phyloP scores from a whole-genome alignment of 2,113 vertebrate species.

The Elachura formosa region DNA sequence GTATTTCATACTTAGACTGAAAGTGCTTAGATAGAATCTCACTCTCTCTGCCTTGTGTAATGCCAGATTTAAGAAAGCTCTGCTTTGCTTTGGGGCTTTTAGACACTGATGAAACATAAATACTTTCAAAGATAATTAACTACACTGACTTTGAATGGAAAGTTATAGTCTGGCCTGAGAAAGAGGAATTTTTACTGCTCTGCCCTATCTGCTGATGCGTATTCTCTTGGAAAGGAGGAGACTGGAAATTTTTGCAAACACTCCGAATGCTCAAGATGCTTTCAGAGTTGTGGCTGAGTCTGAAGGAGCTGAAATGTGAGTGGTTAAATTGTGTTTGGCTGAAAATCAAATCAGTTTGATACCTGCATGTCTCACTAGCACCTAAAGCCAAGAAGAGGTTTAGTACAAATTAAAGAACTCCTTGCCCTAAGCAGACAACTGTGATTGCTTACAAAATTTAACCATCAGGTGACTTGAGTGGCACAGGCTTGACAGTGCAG shows the following conservation, averaged over 20 bases:
- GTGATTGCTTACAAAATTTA: neutral
- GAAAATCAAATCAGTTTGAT: neutral
- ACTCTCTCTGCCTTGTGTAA: neutral
- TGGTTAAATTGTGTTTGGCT: neutral
- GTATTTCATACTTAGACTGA: neutral
- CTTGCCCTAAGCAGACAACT: neutral
- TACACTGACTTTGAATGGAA: neutral
- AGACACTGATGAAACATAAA: neutral
- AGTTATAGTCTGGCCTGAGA: neutral
- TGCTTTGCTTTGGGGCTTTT: neutral
- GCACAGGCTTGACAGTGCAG: neutral
- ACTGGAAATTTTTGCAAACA: neutral
- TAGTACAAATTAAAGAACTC: neutral
- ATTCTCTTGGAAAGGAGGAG: neutral
- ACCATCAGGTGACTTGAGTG: neutral
- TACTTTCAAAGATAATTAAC: neutral
- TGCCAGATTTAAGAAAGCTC: neutral
- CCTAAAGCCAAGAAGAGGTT: neutral
- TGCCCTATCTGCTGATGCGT: neutral
- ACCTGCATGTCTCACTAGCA: neutral
- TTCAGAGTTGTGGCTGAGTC: neutral
- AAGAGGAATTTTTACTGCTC: neutral
- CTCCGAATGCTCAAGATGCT: neutral
- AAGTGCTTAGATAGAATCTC: neutral
- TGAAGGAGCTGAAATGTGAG: neutral